Percentiles rank a stretch among this genome's conserved stretches.
These are phyloP conservation scores for Pangasianodon gigas DNA, from an alignment of 2,113 vertebrate species.

Conservation along the genomic window DNA sequence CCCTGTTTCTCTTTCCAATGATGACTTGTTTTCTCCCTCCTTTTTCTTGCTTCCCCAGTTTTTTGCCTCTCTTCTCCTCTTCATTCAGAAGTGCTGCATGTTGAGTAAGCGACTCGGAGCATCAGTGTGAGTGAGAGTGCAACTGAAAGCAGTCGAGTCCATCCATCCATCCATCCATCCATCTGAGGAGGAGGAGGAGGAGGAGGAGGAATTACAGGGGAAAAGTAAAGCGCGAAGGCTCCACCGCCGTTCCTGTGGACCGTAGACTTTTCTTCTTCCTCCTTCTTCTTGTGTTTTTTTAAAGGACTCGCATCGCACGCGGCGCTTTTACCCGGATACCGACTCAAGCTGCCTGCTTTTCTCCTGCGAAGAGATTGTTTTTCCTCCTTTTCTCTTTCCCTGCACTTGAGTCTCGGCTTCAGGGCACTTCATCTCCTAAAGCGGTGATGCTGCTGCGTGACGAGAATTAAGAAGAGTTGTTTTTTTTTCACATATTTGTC, in stretches of 20 bases:
- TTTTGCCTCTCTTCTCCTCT: background rate
- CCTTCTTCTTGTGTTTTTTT: background rate
- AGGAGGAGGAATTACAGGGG: constrained; percentile 71
- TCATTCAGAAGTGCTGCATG: constrained; percentile 59
- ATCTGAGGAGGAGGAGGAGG: constrained; percentile 66
- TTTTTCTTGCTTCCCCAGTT: background rate
- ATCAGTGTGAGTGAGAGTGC: constrained; percentile 65
- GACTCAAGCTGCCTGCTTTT: constrained; percentile 58
- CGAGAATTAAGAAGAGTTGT: constrained; percentile 70
- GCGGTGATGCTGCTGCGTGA: constrained; percentile 75
- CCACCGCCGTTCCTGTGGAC: constrained; percentile 62
- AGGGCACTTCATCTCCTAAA: constrained; percentile 72
- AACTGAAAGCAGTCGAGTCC: constrained; percentile 62
- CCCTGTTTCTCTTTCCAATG: constrained; percentile 37
- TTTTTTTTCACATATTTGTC: constrained; percentile 43
- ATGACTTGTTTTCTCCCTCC: constrained; percentile 42
- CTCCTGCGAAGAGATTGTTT: constrained; percentile 65
- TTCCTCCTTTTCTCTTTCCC: constrained; percentile 33
- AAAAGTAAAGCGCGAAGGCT: constrained; percentile 64
- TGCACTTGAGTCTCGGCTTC: constrained; percentile 68
- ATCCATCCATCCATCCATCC: constrained; percentile 43
- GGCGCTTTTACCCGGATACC: constrained; percentile 69
- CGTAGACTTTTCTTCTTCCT: constrained; percentile 54
- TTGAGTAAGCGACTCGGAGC: constrained; percentile 69
- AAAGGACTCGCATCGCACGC: constrained; percentile 69